Base-by-base conservation (phyloP, 2,113 vertebrate species). In the Triplophysa rosa region DNA sequence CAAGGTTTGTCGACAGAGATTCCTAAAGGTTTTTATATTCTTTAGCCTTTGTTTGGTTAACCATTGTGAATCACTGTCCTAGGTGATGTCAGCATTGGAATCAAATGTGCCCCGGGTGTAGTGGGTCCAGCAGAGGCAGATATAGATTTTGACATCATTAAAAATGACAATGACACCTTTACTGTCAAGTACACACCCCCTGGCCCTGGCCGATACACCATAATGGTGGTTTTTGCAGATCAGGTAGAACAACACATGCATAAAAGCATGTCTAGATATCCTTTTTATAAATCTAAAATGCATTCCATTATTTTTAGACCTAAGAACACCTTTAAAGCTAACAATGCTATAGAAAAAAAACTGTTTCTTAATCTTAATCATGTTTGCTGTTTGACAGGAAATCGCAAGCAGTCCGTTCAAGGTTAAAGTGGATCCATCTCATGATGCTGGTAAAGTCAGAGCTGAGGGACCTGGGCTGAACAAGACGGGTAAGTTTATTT, bases 141-240 rank as follows among this genome's bases (percentile, higher is more conserved):
- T 93, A 97, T 98, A 0, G 97, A 98, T 86, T 98, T 98, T 1
- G 96, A 98, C 91, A 98, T 98, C 86, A 98, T 98, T 87, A 97
- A 97, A 91, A 98, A 98, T 0, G 96, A 98, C 91, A 98, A 98
- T 0, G 96, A 98, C 89, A 98, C 97, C 77, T 98, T 98, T 91
- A 98, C 97, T 0, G 97, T 98, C 85, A 97, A 97, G 87, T 98
- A 98, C 92, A 97, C 93, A 0, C 95, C 97, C 0, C 96, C 95
- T 0, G 95, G 92, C 0, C 86, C 95, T 0, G 96, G 96, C 45
- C 92, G 88, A 65, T 97, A 97, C 83, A 98, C 97, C 87, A 95
- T 98, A 90, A 98, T 98, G 97, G 96, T 98, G 88, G 90, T 98
- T 59, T 98, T 98, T 16, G 96, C 95, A 86, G 95, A 95, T 80